Evolutionary conservation across 2,888 invertebrate genomes (phyloP).

Genomic region (Dermolepida albohirtum): DNA sequence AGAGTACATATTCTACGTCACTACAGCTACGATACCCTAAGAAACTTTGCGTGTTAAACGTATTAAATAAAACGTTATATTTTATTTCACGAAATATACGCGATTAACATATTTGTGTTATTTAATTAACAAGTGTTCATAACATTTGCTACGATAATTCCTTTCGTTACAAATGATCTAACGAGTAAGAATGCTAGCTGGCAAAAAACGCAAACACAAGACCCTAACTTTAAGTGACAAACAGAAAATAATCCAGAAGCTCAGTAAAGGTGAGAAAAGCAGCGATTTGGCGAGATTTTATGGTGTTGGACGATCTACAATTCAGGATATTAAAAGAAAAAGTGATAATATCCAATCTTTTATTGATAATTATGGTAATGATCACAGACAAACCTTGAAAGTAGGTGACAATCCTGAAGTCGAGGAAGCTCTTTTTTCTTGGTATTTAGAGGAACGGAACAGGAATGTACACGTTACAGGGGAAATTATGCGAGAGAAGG

Average conservation of each 20-base stretch:
- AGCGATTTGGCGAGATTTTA: constrained; percentile 17
- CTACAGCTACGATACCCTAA: too few relatives aligned
- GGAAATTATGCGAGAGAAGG: constrained; percentile 31
- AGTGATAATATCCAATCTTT: constrained; percentile 7
- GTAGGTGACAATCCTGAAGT: constrained; percentile 29
- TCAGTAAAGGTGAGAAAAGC: constrained; percentile 17
- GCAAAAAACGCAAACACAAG: constrained; percentile 27
- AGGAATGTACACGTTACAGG: constrained; percentile 18
- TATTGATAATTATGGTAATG: constrained; percentile 6
- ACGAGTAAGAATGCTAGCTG: background rate
- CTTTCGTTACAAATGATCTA: too few relatives aligned
- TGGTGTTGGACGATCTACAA: constrained; percentile 25
- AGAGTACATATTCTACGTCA: too few relatives aligned
- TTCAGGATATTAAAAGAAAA: constrained; percentile 22
- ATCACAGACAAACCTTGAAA: constrained; percentile 20
- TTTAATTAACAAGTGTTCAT: too few relatives aligned
- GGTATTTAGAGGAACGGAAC: constrained; percentile 30
- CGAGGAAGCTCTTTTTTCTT: constrained; percentile 25
- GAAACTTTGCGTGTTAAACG: too few relatives aligned
- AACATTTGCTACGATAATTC: too few relatives aligned
- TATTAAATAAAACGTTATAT: too few relatives aligned
- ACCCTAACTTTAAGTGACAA: constrained; percentile 24
- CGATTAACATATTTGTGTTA: too few relatives aligned
- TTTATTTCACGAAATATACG: too few relatives aligned
- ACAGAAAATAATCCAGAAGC: constrained; percentile 6